Percentiles rank a stretch among this genome's conserved stretches.
Conservation (phyloP, 92 coral and sea anemone genomes). For the Epizoanthus scotinus region DNA sequence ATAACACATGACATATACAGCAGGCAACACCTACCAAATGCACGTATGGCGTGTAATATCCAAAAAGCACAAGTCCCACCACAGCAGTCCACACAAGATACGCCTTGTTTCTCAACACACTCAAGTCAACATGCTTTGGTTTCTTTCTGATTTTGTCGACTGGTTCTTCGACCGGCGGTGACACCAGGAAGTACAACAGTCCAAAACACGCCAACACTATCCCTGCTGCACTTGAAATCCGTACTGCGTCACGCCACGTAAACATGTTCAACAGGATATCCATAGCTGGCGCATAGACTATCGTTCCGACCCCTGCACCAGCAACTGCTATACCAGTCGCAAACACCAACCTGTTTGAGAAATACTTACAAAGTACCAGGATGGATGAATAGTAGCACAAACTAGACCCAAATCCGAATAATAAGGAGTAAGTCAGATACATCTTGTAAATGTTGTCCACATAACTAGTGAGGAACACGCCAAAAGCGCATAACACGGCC, state of each 20-base stretch:
- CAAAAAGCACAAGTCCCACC: constrained; percentile 42
- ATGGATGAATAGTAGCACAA: constrained; percentile 69
- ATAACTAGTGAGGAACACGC: constrained; percentile 62
- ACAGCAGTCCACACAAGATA: constrained; percentile 39
- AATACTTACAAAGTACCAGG: constrained; percentile 64
- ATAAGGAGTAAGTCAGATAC: constrained; percentile 72
- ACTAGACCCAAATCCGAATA: constrained; percentile 68
- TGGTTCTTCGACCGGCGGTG: constrained; percentile 43
- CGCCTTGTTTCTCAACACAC: constrained; percentile 41
- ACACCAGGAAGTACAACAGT: constrained; percentile 60
- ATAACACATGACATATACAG: not conserved
- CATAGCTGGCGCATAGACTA: constrained; percentile 70
- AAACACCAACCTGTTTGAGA: constrained; percentile 59
- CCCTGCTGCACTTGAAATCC: constrained; percentile 63
- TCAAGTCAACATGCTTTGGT: constrained; percentile 36
- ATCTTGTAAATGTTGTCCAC: constrained; percentile 56
- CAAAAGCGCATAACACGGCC: constrained; percentile 53
- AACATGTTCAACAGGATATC: constrained; percentile 60
- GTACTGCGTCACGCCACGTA: constrained; percentile 73
- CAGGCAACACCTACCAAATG: constrained; percentile 38
- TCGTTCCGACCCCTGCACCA: constrained; percentile 88
- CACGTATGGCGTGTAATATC: constrained; percentile 47
- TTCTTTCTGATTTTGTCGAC: constrained; percentile 2
- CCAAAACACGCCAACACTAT: constrained; percentile 56
- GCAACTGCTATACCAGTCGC: constrained; percentile 86